These are phyloP conservation scores for Hirtodrosophila trivittata DNA, from an alignment of 2,888 invertebrate genomes.

Conservation along the genomic window DNA sequence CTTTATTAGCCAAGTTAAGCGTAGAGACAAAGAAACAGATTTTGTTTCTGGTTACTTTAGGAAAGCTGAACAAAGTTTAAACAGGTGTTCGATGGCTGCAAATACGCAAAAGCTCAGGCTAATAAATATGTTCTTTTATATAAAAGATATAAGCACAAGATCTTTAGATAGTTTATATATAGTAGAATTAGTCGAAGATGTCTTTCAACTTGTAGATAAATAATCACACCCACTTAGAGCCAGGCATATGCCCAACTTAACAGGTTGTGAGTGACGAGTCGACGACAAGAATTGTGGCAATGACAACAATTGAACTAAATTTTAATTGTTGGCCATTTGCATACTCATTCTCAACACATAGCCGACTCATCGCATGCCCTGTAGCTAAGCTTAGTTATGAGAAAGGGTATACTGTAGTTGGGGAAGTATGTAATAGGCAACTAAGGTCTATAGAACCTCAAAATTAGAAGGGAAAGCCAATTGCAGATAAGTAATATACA, in stretches of 20 bases:
- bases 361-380: neutral
- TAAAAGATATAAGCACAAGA: no score
- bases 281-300: constrained; percentile 50
- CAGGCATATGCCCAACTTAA: constrained; percentile 19
- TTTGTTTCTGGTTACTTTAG: constrained; percentile 1
- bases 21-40: constrained; percentile 16
- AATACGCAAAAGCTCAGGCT: neutral
- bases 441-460: no score
- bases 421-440: no score
- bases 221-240: neutral
- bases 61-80: constrained; percentile 12
- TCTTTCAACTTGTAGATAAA: no score
- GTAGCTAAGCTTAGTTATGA: neutral
- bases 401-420: neutral
- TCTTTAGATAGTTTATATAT: no score
- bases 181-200: neutral
- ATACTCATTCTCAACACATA: constrained; percentile 33
- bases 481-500: no score
- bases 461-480: no score
- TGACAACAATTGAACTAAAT: constrained; percentile 70
- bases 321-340: constrained; percentile 73
- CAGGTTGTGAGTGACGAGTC: constrained; percentile 51
- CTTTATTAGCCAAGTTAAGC: constrained; percentile 12
- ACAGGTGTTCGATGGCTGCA: constrained; percentile 25
- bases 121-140: no score